phyloP scores from a whole-genome alignment of 2,113 vertebrate genomes.

The Raja brachyura region DNA sequence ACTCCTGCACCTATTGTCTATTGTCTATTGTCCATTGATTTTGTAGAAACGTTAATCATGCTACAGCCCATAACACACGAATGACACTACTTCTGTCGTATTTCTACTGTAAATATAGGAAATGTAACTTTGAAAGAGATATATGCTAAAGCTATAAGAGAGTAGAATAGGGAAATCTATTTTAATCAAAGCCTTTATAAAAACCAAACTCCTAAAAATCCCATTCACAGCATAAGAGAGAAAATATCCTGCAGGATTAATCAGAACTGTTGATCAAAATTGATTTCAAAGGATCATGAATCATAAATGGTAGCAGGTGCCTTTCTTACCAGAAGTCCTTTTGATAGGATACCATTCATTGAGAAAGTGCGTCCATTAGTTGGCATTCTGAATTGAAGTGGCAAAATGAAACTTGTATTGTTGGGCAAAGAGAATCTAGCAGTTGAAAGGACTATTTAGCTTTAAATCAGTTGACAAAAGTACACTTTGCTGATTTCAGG shows the following conservation, averaged over 20 bases:
- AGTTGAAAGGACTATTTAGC: neutral
- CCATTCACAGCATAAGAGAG: neutral
- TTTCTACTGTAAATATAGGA: no score
- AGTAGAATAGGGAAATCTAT: no score
- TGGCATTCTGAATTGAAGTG: neutral
- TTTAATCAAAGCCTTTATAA: no score
- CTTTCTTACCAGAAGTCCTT: neutral
- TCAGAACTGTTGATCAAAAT: neutral
- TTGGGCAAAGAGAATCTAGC: neutral
- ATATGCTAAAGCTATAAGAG: no score
- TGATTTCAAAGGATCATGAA: neutral
- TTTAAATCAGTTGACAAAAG: neutral
- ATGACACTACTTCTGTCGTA: no score
- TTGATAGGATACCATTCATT: neutral
- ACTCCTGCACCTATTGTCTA: no score
- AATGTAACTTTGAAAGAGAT: no score
- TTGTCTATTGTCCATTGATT: no score
- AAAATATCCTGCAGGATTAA: slow-evolving; percentile 4
- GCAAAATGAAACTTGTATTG: neutral
- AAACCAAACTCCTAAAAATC: neutral
- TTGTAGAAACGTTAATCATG: no score
- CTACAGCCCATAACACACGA: no score
- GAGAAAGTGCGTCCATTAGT: neutral
- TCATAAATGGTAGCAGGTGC: neutral
- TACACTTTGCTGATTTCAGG: neutral